These are phyloP conservation scores for Drosophila quinaria DNA, from an alignment of 2,888 invertebrate genomes.

Conservation along the genomic window DNA sequence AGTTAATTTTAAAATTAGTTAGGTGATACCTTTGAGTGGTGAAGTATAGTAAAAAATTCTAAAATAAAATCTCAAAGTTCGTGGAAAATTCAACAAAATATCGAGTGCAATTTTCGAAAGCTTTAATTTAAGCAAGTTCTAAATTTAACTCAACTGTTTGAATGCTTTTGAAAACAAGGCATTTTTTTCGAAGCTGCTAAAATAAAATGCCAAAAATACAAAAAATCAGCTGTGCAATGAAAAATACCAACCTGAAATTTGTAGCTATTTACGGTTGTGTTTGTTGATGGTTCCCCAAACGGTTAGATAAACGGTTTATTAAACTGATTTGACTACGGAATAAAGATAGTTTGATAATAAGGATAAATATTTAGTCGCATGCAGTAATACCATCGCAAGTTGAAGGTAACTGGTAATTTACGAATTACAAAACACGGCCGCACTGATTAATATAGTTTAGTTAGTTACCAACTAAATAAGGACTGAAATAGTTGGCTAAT, in stretches of 20 bases:
- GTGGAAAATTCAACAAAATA: too few relatives aligned
- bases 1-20: too few relatives aligned
- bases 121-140: too few relatives aligned
- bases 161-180: too few relatives aligned
- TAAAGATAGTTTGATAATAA: not conserved
- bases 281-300: not conserved
- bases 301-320: constrained; percentile 16
- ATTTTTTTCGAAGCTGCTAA: too few relatives aligned
- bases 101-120: too few relatives aligned
- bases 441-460: constrained; percentile 40
- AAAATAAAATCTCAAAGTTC: too few relatives aligned
- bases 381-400: not conserved
- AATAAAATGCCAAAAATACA: too few relatives aligned
- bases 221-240: constrained; percentile 25
- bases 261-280: not conserved
- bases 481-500: not conserved
- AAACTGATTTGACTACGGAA: not conserved
- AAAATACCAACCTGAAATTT: constrained; percentile 16
- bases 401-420: constrained; percentile 26
- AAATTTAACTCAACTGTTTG: too few relatives aligned
- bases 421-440: constrained; percentile 26
- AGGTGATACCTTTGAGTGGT: too few relatives aligned
- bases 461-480: constrained; percentile 13
- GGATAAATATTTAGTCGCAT: not conserved
- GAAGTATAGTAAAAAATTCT: too few relatives aligned